These are phyloP conservation scores for Geotrupes spiniger DNA, from an alignment of 2,888 invertebrate species.

Conservation along the genomic window DNA sequence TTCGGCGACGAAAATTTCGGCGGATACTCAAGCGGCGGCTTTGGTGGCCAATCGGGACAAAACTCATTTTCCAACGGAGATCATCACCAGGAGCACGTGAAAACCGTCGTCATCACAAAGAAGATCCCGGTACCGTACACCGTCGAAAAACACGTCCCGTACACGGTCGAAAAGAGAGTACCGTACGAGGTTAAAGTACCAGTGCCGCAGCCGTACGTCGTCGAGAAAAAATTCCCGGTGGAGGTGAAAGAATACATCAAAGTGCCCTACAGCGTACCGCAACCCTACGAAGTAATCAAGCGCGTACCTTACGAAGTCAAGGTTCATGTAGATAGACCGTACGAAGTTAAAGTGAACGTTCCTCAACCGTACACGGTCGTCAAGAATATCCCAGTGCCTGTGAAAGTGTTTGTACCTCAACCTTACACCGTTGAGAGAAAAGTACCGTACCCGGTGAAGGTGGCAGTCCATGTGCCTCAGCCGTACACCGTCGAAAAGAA, in stretches of 20 bases:
- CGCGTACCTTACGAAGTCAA: slow-evolving; percentile 73
- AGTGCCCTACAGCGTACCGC: slow-evolving; percentile 68
- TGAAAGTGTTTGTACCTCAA: slow-evolving; percentile 64
- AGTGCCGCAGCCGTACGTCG: slow-evolving; percentile 69
- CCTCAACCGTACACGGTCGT: slow-evolving; percentile 78
- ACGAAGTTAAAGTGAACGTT: slow-evolving; percentile 70
- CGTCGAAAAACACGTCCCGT: slow-evolving; percentile 77
- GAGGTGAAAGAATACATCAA: slow-evolving; percentile 71
- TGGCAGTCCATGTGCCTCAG: slow-evolving; percentile 66
- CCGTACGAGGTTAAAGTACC: slow-evolving; percentile 73
- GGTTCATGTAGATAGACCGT: slow-evolving; percentile 69
- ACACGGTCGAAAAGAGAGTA: slow-evolving; percentile 78
- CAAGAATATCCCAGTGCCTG: slow-evolving; percentile 72
- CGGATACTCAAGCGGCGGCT: slow-evolving; percentile 31
- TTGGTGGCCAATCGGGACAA: slow-evolving; percentile 36
- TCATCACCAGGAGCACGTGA: slow-evolving; percentile 71
- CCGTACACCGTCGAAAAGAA: slow-evolving; percentile 77
- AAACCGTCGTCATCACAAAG: slow-evolving; percentile 75
- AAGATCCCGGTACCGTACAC: slow-evolving; percentile 81
- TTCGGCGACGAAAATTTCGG: slow-evolving; percentile 45
- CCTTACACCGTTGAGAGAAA: slow-evolving; percentile 57
- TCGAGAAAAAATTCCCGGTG: slow-evolving; percentile 68
- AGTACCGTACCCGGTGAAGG: slow-evolving; percentile 58
- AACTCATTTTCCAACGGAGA: too few species aligned
- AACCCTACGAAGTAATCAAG: slow-evolving; percentile 72